Percentiles rank a stretch among this genome's conserved stretches.
Evolutionary conservation across 2,797 vertebrate species (phyloP).

Genomic region (Aratinga solstitialis): DNA sequence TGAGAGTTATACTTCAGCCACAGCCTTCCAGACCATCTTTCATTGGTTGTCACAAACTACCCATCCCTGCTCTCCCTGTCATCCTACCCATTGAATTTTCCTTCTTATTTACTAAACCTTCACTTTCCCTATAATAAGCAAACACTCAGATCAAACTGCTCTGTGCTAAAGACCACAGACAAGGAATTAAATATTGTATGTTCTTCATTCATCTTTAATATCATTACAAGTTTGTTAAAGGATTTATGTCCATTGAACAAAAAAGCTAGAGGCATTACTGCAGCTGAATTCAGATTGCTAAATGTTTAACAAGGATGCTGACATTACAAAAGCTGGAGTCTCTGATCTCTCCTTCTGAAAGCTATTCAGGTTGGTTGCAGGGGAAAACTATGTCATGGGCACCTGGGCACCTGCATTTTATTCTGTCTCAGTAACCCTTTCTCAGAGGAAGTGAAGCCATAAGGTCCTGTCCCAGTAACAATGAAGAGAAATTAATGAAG

Average conservation of each 20-base stretch:
- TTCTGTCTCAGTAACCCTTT: constrained; percentile 50
- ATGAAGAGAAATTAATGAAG: constrained; percentile 75
- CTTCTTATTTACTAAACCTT: constrained; percentile 45
- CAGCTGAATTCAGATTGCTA: constrained; percentile 41
- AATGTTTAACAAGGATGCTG: constrained; percentile 47
- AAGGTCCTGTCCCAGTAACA: constrained; percentile 74
- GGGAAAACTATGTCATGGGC: constrained; percentile 61
- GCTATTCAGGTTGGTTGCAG: constrained; percentile 44
- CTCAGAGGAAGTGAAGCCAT: constrained; percentile 74
- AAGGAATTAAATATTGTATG: constrained; percentile 71
- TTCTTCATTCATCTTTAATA: constrained; percentile 63
- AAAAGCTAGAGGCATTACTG: constrained; percentile 47
- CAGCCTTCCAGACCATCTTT: background rate
- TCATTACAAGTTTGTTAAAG: constrained; percentile 56
- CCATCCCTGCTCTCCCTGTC: background rate
- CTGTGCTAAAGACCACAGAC: constrained; percentile 41
- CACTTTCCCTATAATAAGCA: constrained; percentile 1
- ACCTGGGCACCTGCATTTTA: constrained; percentile 72
- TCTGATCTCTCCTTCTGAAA: constrained; percentile 62
- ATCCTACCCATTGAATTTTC: background rate
- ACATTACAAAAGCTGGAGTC: constrained; percentile 48
- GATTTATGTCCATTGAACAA: constrained; percentile 40
- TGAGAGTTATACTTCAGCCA: background rate
- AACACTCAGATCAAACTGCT: constrained; percentile 43
- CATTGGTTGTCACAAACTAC: background rate